These are phyloP conservation scores for Pangasius krempfi DNA, from an alignment of 2,797 vertebrate species.

Conservation along the genomic window DNA sequence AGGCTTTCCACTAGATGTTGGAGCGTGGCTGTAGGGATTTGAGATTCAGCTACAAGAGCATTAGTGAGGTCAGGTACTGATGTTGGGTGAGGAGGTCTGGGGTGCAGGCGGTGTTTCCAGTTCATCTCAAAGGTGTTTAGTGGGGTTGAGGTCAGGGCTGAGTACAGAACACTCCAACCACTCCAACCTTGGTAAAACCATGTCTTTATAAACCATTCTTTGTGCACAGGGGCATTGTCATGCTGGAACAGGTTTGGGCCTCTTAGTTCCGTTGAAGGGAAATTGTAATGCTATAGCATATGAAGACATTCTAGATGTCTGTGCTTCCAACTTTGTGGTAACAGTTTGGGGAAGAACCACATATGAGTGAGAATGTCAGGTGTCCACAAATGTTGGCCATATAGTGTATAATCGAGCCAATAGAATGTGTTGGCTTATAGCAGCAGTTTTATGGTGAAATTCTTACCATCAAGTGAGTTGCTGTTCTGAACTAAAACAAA, in stretches of 20 bases:
- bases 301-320: too few species aligned
- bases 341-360: not conserved
- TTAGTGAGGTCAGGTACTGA: not conserved
- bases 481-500: not conserved
- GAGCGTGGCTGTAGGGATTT: not conserved
- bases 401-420: not conserved
- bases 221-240: not conserved
- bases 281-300: too few species aligned
- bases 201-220: not conserved
- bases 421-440: not conserved
- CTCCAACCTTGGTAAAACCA: not conserved
- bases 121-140: not conserved
- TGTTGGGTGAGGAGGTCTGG: not conserved
- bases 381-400: not conserved
- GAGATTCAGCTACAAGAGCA: not conserved
- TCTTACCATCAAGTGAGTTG: not conserved
- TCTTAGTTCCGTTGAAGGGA: not conserved
- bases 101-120: not conserved
- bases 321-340: not conserved
- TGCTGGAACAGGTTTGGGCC: not conserved
- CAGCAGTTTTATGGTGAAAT: not conserved
- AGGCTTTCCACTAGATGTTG: not conserved
- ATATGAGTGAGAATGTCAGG: not conserved
- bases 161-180: too few species aligned
- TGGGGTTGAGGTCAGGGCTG: not conserved